Conservation (phyloP, 2,888 invertebrate species). For the Drosophila nr. medialis region DNA sequence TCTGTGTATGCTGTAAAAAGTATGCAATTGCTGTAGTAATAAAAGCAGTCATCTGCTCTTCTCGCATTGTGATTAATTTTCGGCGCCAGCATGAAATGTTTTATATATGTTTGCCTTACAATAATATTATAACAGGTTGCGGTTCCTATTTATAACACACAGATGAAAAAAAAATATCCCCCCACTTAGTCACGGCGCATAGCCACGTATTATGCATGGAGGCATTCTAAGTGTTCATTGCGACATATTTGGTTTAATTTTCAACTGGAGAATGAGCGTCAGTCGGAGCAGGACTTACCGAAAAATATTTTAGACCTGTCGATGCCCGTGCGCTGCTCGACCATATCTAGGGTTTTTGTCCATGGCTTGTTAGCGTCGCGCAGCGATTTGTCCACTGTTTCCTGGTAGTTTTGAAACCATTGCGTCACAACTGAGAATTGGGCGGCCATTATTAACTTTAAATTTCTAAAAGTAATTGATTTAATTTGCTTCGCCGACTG, state of each 20-base stretch:
- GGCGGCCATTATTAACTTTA: slow-evolving; percentile 45
- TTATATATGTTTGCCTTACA: slow-evolving; percentile 22
- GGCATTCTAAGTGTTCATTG: slow-evolving; percentile 15
- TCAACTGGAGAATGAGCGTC: not conserved
- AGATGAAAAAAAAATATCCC: slow-evolving; percentile 5
- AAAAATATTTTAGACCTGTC: slow-evolving; percentile 91
- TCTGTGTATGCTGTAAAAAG: slow-evolving; percentile 15
- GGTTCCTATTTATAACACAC: slow-evolving; percentile 65
- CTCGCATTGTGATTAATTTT: slow-evolving; percentile 37
- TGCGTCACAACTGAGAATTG: slow-evolving; percentile 60
- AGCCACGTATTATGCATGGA: slow-evolving; percentile 53
- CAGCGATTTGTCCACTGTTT: slow-evolving; percentile 87
- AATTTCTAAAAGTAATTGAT: slow-evolving; percentile 54
- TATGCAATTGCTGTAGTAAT: slow-evolving; percentile 17
- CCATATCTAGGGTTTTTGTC: slow-evolving; percentile 88
- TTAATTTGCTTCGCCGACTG: slow-evolving; percentile 45
- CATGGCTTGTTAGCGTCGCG: slow-evolving; percentile 90
- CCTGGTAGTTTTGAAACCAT: slow-evolving; percentile 86
- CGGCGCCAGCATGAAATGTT: slow-evolving; percentile 28
- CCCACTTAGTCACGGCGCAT: slow-evolving; percentile 38
- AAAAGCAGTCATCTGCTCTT: slow-evolving; percentile 4
- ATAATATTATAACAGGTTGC: slow-evolving; percentile 54
- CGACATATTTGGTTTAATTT: not conserved
- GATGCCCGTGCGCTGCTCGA: slow-evolving; percentile 90
- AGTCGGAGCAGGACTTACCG: slow-evolving; percentile 86